Base-by-base conservation (phyloP, 2,797 vertebrate species). In the Kryptopterus vitreolus region DNA sequence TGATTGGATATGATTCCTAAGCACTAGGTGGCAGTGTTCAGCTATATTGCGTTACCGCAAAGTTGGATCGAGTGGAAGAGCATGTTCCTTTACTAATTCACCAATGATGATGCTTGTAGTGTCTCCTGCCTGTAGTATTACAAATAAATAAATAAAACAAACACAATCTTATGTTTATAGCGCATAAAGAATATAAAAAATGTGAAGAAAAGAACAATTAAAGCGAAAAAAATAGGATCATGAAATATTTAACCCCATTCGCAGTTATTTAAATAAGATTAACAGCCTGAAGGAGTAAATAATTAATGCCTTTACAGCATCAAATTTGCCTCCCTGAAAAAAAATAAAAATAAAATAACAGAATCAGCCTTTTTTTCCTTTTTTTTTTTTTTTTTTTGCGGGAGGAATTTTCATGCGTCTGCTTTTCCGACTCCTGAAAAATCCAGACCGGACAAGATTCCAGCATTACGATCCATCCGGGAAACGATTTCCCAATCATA, bases 231-330 rank as follows among this genome's bases (percentile, higher is more conserved):
- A 43, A 35, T 12, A 26, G n/a, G n/a, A n/a, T n/a, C 65, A 76
- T 76, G 33, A 76, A 81, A 76, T 76, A 81, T 76, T 81, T 35
- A 81, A 62, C 53, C n/a, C n/a, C 29, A 43, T 50, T 68, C 72
- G 48, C 50, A 65, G 79, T 63, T 53, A 35, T 48, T 76, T 63
- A 69, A 81, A 81, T 70, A 69, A 81, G 79, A 76, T 76, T 69
- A 81, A 59, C 43, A 61, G 63, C 31, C 43, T 57, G 66, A 50
- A 15, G 12, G 15, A 20, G 57, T 81, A 71, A 81, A 81, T 81
- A 43, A 70, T 81, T 62, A 33, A 81, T 70, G 22, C 29, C 22
- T 57, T 70, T 61, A 43, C 26, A 1, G 71, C 10, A 10, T 10
- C 43, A 69, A 29, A 50, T 81, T 68, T 29, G 50, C 11, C 13